Base-by-base conservation (phyloP, 2,797 vertebrate species). In the Amniataba percoides region DNA sequence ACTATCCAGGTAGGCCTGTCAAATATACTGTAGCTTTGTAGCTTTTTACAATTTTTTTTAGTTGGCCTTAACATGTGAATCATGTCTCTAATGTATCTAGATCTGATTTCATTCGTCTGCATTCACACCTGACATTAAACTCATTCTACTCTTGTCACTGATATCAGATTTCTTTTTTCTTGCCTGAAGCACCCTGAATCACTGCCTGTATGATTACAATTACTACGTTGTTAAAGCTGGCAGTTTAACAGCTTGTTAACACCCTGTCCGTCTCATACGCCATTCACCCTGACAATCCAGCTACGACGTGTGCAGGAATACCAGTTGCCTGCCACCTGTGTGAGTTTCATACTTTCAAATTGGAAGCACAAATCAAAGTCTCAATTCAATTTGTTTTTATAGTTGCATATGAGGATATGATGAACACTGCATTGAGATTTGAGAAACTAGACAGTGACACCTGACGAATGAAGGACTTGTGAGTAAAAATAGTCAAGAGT, bases 191-290 rank as follows among this genome's bases (percentile, higher is more conserved):
- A 21, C 23, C 31, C 39, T 9, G 43, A 7, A 46, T 83, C 21
- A 16, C 46, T 65, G 57, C 6, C 48, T 21, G 25, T 0, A 0
- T 71, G n/a, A 19, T 48, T 55, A 56, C 14, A 34, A 68, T 60
- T 5, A 62, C 21, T 16, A 14, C 39, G 21, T 27, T 58, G 5
- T 48, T 56, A 36, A 66, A 71, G 14, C 15, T 31, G 23, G 43
- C 43, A 55, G 27, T 72, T 31, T 65, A 66, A 55, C 53, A 70
- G 55, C 62, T 77, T 43, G 13, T 74, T 85, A 65, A 57, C 82
- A 73, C 55, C 53, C 72, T 25, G 27, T 62, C 43, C 72, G n/a
- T 16, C n/a, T 68, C 64, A 31, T 21, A 51, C 23, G 9, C 6
- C 55, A 60, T 71, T 58, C 45, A 70, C 51, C 13, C 10, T 49